A percentile compares a stretch with the other conserved stretches of the same genome.
These are phyloP conservation scores for Ellobius talpinus DNA, from an alignment of 2,113 vertebrate genomes.

Conservation along the genomic window DNA sequence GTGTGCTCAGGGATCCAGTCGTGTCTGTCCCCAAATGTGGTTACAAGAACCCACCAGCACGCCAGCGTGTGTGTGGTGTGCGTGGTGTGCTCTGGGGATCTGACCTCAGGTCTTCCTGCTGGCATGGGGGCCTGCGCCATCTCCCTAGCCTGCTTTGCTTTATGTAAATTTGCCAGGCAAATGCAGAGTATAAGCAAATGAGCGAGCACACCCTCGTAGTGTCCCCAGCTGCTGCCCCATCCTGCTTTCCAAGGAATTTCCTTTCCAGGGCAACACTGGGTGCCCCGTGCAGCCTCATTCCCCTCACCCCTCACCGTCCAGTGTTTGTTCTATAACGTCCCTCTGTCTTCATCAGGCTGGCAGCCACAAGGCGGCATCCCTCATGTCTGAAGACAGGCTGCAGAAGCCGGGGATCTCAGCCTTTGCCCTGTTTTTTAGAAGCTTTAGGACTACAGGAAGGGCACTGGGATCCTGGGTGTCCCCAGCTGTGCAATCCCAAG, in stretches of 20 bases:
- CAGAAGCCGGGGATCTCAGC: background rate
- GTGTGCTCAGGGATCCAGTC: background rate
- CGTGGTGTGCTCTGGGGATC: background rate
- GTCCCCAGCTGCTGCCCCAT: background rate
- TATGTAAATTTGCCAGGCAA: background rate
- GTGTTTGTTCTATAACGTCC: background rate
- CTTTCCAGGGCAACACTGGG: background rate
- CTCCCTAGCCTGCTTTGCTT: background rate
- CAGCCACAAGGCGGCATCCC: too few relatives aligned
- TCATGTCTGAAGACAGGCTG: background rate
- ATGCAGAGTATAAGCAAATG: background rate
- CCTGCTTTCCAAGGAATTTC: background rate
- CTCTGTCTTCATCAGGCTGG: background rate
- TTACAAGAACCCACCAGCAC: background rate
- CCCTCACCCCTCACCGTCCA: background rate
- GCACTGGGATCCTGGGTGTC: background rate
- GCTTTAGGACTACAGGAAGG: background rate
- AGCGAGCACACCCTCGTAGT: fast-evolving
- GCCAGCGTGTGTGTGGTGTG: background rate
- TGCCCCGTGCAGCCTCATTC: background rate
- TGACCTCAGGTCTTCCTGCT: background rate
- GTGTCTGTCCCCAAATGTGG: background rate
- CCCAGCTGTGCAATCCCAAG: background rate
- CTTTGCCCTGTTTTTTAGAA: background rate
- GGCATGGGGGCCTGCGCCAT: too few relatives aligned